A percentile compares a stretch with the other conserved stretches of the same genome.
These are phyloP conservation scores for Erpornis zantholeuca DNA, from an alignment of 2,113 vertebrate genomes.

Conservation along the genomic window DNA sequence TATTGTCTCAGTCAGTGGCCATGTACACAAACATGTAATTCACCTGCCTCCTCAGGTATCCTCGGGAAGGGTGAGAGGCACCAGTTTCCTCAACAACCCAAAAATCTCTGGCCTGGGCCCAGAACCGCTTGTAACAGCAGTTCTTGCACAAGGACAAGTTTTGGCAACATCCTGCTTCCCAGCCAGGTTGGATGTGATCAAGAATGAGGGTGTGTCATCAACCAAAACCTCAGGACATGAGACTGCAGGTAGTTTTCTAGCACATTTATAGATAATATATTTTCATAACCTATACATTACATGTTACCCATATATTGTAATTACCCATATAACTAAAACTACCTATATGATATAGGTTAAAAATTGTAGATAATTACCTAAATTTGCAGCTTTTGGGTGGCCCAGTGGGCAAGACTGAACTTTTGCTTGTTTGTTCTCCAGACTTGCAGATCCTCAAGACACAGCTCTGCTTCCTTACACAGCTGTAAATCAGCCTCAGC, in stretches of 20 bases:
- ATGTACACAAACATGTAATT: fast-evolving
- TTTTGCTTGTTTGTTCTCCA: neutral
- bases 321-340: neutral
- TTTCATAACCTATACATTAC: neutral
- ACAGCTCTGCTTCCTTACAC: neutral
- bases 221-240: neutral
- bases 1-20: neutral
- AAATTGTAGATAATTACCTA: neutral
- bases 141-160: neutral
- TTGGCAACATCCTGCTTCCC: neutral
- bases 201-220: neutral
- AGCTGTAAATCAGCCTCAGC: neutral
- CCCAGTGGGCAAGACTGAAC: neutral
- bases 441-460: neutral
- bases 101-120: neutral
- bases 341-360: neutral
- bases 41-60: neutral
- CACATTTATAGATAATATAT: neutral
- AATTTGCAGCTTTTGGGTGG: neutral
- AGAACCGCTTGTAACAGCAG: neutral
- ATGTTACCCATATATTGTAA: neutral
- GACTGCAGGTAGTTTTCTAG: neutral
- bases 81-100: neutral
- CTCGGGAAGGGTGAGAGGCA: neutral
- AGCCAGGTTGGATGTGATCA: neutral